Percentiles rank a stretch among this genome's conserved stretches.
Evolutionary conservation across 1,140 invertebrate genomes (phyloP).

Genomic region (Apolygus lucorum): DNA sequence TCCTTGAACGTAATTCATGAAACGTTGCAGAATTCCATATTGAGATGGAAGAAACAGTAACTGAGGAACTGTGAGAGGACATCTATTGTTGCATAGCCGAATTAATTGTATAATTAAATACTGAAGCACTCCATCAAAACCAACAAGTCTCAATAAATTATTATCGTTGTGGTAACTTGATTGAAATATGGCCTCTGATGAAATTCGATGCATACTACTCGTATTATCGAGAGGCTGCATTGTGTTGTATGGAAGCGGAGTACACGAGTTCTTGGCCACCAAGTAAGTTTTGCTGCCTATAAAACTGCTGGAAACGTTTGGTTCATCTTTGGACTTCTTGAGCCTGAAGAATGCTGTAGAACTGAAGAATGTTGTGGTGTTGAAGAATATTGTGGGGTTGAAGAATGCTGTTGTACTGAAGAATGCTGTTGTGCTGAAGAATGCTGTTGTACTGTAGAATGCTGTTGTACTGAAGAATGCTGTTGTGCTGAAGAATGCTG

Average conservation of each 20-base stretch:
- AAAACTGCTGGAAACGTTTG: background rate
- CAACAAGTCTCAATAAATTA: background rate
- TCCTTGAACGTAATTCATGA: too few species aligned
- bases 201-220: background rate
- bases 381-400: background rate
- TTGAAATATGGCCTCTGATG: background rate
- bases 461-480: too few species aligned
- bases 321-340: too few species aligned
- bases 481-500: too few species aligned
- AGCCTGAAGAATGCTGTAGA: too few species aligned
- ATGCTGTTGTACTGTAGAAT: too few species aligned
- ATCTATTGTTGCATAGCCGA: background rate
- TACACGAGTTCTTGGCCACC: background rate
- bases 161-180: background rate
- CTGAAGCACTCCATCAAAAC: background rate
- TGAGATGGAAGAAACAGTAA: background rate
- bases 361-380: background rate
- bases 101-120: background rate
- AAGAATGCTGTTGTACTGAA: too few species aligned
- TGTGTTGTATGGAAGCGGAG: background rate
- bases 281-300: background rate
- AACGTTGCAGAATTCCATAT: too few species aligned
- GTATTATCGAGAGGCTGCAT: background rate
- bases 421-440: too few species aligned
- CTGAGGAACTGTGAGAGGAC: background rate